Conservation (phyloP, 2,113 vertebrate genomes). For the Pao palembangensis region DNA sequence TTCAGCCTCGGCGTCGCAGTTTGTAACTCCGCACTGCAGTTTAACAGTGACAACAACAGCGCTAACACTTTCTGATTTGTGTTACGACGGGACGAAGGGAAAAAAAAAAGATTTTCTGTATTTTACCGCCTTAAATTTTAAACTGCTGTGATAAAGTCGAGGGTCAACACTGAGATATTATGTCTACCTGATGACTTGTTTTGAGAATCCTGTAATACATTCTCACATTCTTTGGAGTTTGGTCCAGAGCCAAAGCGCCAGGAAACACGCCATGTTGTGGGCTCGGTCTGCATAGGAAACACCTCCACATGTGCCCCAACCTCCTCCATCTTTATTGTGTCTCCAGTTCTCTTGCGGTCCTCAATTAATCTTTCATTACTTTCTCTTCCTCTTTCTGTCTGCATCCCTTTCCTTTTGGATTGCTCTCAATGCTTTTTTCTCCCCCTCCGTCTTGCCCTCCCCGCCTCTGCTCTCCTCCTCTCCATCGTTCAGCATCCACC, state of each 20-base stretch:
- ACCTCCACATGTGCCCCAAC: conserved; percentile 30
- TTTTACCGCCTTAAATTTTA: background rate
- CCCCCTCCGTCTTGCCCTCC: conserved; percentile 23
- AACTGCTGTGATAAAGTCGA: background rate
- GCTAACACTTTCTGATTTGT: too few species aligned
- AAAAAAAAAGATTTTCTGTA: background rate
- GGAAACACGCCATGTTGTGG: conserved; percentile 41
- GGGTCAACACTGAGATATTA: background rate
- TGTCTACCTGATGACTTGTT: background rate
- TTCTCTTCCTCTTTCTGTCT: conserved; percentile 6
- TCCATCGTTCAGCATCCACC: conserved; percentile 48
- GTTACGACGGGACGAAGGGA: background rate
- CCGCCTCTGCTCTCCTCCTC: conserved; percentile 33
- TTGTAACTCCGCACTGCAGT: too few species aligned
- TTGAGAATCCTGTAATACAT: conserved; percentile 44
- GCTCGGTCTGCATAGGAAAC: conserved; percentile 33
- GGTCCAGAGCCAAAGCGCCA: conserved; percentile 20
- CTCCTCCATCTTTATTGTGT: conserved; percentile 37
- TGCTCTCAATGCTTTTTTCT: conserved; percentile 8
- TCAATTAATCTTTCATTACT: conserved; percentile 30
- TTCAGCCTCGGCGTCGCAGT: conserved; percentile 26
- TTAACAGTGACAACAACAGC: too few species aligned
- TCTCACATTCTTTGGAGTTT: conserved; percentile 31
- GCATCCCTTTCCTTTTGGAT: conserved; percentile 20
- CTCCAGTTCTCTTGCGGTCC: background rate